Base-by-base conservation (phyloP, 2,888 invertebrate species). In the Elegia similella region DNA sequence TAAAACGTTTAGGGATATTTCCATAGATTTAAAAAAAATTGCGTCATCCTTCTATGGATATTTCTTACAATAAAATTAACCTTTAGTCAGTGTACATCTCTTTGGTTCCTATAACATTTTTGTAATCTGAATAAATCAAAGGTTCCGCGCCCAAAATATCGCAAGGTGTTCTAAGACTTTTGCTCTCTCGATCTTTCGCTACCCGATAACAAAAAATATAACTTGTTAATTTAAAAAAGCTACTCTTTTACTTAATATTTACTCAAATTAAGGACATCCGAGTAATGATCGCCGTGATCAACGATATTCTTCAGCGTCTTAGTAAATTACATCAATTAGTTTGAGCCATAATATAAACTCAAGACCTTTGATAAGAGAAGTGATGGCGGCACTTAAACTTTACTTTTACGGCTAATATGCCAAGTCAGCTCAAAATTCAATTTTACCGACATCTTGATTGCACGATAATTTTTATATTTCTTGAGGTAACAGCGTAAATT, bases 291-390 rank as follows among this genome's bases (percentile, higher is more conserved):
- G 13, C 43, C 30, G 12, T 54, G 43, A 44, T 54, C 30, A 30
- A 43, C 44, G 34, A 55, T 16, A 43, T 44, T 30, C 29, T 42
- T 53, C 17, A 15, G 54, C 44, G 44, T 34, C 13, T 32, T 55
- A 44, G 30, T 55, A 46, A 55, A 55, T 55, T 55, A 34, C 44
- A 44, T 34, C 46, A 55, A 55, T 55, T 55, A 44, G 54, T 46
- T 34, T 17, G 16, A 54, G 15, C 53, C 43, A 55, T 46, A 30
- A 47, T 47, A 55, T 55, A 55, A 46, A 30, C 44, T 43, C 54
- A 34, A 34, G 44, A 17, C 50, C 42, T 30, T 32, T 55, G 54
- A 55, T 55, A 55, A 46, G 15, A 30, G 44, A 44, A 55, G 54
- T 46, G 15, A 55, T 55, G 44, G 17, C 17, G 34, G 44, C 16